phyloP scores from a whole-genome alignment of 2,888 invertebrate species.

The Keiferia lycopersicella region DNA sequence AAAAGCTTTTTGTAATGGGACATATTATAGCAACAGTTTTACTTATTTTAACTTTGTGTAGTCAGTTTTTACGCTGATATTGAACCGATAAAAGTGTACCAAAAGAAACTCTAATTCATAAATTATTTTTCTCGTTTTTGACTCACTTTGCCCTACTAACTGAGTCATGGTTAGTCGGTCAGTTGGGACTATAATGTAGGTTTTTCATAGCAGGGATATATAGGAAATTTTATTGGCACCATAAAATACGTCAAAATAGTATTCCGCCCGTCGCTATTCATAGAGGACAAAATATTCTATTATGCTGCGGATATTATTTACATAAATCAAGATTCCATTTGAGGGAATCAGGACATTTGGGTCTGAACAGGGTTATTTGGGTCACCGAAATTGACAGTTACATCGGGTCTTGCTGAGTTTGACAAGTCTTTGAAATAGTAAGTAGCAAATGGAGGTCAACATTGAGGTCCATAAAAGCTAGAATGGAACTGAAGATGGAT shows the following conservation, averaged over 20 bases:
- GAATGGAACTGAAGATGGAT: neutral
- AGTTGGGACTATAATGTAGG: neutral
- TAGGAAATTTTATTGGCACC: neutral
- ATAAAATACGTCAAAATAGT: neutral
- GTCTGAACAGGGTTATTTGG: neutral
- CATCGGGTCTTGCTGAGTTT: neutral
- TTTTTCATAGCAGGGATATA: too few relatives aligned
- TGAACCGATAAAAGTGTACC: too few relatives aligned
- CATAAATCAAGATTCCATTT: slow-evolving; percentile 1
- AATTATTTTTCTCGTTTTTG: too few relatives aligned
- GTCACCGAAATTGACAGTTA: slow-evolving; percentile 3
- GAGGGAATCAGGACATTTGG: slow-evolving; percentile 1
- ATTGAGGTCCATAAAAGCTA: neutral
- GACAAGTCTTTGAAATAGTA: neutral
- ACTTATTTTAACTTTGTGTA: too few relatives aligned
- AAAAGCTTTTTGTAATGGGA: too few relatives aligned
- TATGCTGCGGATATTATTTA: neutral
- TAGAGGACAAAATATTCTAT: slow-evolving; percentile 6
- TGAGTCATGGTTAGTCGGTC: neutral
- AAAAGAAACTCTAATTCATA: too few relatives aligned
- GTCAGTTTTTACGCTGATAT: too few relatives aligned
- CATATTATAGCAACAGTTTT: too few relatives aligned
- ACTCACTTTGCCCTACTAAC: neutral
- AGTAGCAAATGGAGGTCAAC: neutral
- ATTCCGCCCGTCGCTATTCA: neutral